Conservation (phyloP, 2,113 vertebrate species). For the Rousettus leschenaultii region DNA sequence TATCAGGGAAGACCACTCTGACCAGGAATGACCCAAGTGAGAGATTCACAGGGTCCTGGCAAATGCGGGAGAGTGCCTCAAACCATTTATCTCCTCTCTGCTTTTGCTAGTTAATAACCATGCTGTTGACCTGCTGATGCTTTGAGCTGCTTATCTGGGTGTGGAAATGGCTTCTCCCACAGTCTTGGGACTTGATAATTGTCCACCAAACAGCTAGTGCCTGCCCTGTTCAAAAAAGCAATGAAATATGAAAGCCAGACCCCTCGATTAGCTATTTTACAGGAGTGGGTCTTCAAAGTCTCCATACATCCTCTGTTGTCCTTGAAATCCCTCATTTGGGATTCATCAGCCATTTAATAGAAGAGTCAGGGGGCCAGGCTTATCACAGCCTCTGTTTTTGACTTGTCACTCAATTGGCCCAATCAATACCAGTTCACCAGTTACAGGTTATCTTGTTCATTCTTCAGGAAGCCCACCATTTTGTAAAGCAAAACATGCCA, state of each 20-base stretch:
- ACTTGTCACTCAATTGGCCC: background rate
- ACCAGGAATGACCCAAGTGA: background rate
- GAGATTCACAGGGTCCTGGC: background rate
- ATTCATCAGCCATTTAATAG: no score
- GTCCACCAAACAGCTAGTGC: background rate
- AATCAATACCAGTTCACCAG: background rate
- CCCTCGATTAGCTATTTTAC: accelerated
- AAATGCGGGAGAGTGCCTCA: background rate
- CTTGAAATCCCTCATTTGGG: background rate
- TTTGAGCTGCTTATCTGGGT: background rate
- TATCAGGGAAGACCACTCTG: background rate
- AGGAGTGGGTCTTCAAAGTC: accelerated
- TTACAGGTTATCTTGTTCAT: background rate
- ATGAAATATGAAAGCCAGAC: background rate
- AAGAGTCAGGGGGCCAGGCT: background rate
- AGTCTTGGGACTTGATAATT: background rate
- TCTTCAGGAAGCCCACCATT: background rate
- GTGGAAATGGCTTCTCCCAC: background rate
- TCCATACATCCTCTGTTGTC: background rate
- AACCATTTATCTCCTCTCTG: background rate
- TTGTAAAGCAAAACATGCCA: background rate
- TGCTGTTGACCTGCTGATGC: background rate
- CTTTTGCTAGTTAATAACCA: background rate
- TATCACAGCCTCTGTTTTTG: background rate
- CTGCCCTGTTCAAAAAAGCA: background rate